Conservation (phyloP, 2,797 vertebrate genomes). For the Lepus townsendii region DNA sequence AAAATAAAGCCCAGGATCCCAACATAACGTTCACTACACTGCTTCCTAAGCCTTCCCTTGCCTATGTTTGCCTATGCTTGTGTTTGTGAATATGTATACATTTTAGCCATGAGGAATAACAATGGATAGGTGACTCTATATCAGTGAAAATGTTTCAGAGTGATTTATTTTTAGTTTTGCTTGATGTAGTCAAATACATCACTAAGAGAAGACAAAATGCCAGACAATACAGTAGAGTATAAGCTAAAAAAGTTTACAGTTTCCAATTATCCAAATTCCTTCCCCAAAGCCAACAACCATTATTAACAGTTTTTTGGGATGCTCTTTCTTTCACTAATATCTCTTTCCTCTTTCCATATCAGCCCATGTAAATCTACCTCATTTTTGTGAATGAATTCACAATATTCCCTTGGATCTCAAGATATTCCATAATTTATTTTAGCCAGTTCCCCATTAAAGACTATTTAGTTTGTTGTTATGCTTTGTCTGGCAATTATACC, state of each 20-base stretch:
- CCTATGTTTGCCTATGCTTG: background rate
- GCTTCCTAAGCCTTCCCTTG: background rate
- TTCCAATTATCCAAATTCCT: background rate
- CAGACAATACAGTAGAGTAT: background rate
- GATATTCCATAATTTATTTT: conserved; percentile 40
- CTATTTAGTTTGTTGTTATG: conserved; percentile 8
- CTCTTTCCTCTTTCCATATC: background rate
- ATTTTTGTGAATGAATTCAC: background rate
- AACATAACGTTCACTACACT: conserved; percentile 4
- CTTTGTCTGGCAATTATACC: conserved; percentile 6
- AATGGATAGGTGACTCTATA: background rate
- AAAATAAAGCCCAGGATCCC: background rate
- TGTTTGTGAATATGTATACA: background rate
- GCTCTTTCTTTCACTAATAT: background rate
- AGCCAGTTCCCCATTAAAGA: background rate
- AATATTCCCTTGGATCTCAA: conserved; percentile 14
- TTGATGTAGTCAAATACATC: background rate
- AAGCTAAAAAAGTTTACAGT: conserved; percentile 56
- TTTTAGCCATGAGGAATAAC: conserved; percentile 22
- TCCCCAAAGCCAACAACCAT: background rate
- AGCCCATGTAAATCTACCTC: conserved; percentile 27
- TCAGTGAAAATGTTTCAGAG: conserved; percentile 49
- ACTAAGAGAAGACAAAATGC: background rate
- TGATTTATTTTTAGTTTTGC: conserved; percentile 31
- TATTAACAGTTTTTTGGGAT: background rate